These are phyloP conservation scores for Eubasilissa splendida DNA, from an alignment of 2,888 invertebrate genomes.

Conservation along the genomic window DNA sequence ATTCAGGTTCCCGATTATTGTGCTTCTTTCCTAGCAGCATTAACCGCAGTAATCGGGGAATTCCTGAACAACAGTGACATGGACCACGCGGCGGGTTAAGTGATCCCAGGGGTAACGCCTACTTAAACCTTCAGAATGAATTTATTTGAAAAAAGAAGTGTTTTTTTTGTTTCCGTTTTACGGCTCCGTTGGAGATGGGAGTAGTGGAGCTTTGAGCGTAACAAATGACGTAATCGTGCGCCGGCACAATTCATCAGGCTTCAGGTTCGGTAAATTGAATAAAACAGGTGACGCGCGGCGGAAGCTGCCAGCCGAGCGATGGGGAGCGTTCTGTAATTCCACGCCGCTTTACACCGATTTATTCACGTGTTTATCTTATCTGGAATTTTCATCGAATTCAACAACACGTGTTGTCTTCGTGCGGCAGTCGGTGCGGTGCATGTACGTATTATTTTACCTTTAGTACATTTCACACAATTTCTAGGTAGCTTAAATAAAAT, in stretches of 20 bases:
- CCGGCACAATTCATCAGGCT: slow-evolving; percentile 22
- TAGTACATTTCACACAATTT: no score
- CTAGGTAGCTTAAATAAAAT: no score
- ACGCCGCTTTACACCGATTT: neutral
- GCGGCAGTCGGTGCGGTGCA: no score
- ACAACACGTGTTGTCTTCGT: no score
- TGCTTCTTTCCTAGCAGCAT: no score
- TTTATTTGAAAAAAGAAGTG: neutral
- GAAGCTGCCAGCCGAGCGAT: neutral
- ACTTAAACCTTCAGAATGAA: neutral
- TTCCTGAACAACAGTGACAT: no score
- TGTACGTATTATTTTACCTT: no score
- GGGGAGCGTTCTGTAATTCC: neutral
- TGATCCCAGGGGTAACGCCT: no score
- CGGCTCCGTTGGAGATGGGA: neutral
- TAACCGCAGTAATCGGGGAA: no score
- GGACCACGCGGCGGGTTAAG: no score
- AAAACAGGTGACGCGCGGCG: slow-evolving; percentile 16
- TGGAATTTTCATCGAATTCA: neutral
- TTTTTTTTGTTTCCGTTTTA: neutral
- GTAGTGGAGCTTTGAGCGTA: neutral
- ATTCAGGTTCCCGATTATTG: no score
- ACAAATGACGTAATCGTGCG: slow-evolving; percentile 23
- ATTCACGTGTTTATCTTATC: slow-evolving; percentile 5
- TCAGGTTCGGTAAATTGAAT: slow-evolving; percentile 14